Conservation (phyloP, 2,113 vertebrate genomes). For the Phylloscopus trochilus region DNA sequence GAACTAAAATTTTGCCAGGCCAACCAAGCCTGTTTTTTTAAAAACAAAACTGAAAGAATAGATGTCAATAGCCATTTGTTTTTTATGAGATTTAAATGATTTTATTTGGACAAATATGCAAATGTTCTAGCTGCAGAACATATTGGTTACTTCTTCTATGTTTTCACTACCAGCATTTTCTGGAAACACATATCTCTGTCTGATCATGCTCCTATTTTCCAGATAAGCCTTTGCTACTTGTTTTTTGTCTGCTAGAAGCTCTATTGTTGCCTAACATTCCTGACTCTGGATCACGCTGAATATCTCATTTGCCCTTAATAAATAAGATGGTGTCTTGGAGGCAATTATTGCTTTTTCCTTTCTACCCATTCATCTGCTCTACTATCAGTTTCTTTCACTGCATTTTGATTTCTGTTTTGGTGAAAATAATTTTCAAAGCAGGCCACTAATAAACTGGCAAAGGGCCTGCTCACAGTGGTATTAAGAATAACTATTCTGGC, state of each 20-base stretch:
- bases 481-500: neutral
- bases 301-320: conserved; percentile 4
- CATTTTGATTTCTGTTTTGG: neutral
- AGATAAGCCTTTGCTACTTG: neutral
- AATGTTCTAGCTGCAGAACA: neutral
- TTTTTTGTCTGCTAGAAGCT: neutral
- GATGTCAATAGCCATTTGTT: neutral
- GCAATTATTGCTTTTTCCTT: neutral
- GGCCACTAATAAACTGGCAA: neutral
- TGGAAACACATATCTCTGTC: neutral
- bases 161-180: neutral
- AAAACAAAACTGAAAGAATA: neutral
- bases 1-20: neutral
- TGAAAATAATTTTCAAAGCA: neutral
- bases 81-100: neutral
- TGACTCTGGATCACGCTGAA: neutral
- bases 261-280: neutral
- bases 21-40: neutral
- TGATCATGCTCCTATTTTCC: neutral
- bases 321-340: neutral
- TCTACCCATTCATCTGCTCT: neutral
- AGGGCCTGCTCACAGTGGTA: neutral
- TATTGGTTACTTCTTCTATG: neutral
- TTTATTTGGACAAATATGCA: neutral
- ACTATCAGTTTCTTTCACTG: neutral